These are phyloP conservation scores for Strigamia crassipes DNA, from an alignment of 2,888 invertebrate species.

Conservation along the genomic window DNA sequence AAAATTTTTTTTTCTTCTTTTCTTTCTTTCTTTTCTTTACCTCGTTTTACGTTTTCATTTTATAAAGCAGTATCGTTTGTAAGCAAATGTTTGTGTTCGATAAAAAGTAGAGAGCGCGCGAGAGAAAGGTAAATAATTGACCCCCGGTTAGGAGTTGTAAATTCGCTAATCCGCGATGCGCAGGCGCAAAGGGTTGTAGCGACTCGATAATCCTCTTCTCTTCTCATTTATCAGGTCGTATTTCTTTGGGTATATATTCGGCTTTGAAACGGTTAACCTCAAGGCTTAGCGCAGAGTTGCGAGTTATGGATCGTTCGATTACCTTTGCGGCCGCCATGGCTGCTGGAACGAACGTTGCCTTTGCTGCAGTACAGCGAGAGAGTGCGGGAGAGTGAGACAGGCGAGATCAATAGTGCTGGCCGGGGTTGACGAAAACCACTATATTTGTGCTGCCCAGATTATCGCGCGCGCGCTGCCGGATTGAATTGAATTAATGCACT, in stretches of 20 bases:
- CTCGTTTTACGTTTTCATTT: not conserved
- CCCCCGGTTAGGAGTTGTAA: too few species aligned
- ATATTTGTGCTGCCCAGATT: not conserved
- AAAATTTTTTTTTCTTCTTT: not conserved
- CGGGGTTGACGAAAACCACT: not conserved
- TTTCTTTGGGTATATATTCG: not conserved
- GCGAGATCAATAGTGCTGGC: not conserved
- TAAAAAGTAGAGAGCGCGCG: too few species aligned
- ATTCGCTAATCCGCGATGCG: not conserved
- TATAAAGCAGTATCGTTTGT: not conserved
- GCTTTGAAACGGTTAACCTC: not conserved
- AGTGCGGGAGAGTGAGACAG: not conserved
- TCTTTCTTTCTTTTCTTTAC: not conserved
- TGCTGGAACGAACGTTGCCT: not conserved
- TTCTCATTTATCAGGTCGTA: not conserved
- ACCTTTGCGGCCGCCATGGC: not conserved
- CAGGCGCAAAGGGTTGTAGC: not conserved
- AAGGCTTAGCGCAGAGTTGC: not conserved
- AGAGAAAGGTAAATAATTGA: too few species aligned
- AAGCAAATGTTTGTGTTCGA: not conserved
- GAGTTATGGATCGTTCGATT: not conserved
- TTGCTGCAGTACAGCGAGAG: not conserved
- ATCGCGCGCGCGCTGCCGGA: not conserved
- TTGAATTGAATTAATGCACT: not conserved
- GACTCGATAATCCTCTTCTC: not conserved